phyloP scores from a whole-genome alignment of 1,140 invertebrate genomes.

The Anadara kagoshimensis region DNA sequence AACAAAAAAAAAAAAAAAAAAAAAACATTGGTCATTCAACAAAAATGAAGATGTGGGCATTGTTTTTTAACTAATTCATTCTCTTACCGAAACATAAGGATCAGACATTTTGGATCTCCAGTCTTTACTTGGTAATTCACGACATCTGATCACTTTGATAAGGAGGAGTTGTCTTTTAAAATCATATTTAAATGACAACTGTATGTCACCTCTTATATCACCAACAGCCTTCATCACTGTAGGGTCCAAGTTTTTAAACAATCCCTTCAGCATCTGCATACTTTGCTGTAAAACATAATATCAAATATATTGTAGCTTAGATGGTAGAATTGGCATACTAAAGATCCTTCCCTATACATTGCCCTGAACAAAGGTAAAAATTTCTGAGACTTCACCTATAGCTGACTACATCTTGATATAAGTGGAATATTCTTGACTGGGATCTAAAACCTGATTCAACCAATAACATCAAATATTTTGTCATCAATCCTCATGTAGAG shows the following conservation, averaged over 20 bases:
- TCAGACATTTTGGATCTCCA: slow-evolving; percentile 61
- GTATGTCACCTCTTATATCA: slow-evolving; percentile 60
- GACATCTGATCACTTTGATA: slow-evolving; percentile 67
- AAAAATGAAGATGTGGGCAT: too few species aligned
- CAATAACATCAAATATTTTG: too few species aligned
- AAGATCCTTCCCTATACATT: too few species aligned
- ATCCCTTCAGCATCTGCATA: slow-evolving; percentile 62
- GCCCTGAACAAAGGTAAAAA: too few species aligned
- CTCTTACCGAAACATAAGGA: slow-evolving; percentile 67
- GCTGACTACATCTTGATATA: too few species aligned
- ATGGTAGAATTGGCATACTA: not conserved
- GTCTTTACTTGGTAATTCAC: slow-evolving; percentile 57
- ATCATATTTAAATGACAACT: slow-evolving; percentile 70
- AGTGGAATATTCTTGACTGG: too few species aligned
- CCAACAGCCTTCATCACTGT: slow-evolving; percentile 53
- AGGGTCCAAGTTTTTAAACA: slow-evolving; percentile 69
- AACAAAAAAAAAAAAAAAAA: too few species aligned
- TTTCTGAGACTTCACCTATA: too few species aligned
- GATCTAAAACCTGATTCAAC: too few species aligned
- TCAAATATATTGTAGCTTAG: not conserved
- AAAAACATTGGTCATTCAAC: too few species aligned
- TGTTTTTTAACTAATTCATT: too few species aligned
- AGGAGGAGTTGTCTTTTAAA: slow-evolving; percentile 55
- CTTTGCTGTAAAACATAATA: slow-evolving; percentile 56
- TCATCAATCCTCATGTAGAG: too few species aligned